A percentile compares a stretch with the other conserved stretches of the same genome.
Evolutionary conservation across 2,888 invertebrate species (phyloP).

Genomic region (Dioctria rufipes): DNA sequence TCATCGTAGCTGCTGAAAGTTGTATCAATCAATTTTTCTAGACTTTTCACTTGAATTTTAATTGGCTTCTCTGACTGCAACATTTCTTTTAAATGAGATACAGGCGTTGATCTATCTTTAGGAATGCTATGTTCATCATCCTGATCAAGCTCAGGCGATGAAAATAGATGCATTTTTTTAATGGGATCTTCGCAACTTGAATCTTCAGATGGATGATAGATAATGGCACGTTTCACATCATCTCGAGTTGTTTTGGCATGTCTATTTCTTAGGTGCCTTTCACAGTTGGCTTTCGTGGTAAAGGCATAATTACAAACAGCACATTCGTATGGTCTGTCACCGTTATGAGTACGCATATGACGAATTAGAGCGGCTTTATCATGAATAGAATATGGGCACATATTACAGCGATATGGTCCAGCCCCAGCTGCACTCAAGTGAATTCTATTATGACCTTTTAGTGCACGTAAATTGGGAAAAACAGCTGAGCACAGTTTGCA

Average conservation of each 20-base stretch:
- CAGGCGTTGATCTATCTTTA: conserved; percentile 68
- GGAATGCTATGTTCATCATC: conserved; percentile 67
- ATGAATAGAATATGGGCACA: conserved; percentile 87
- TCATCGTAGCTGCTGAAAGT: conserved; percentile 49
- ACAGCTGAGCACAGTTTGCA: conserved; percentile 90
- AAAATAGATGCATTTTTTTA: conserved; percentile 74
- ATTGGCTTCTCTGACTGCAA: conserved; percentile 73
- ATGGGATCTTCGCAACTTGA: conserved; percentile 82
- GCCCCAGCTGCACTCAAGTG: conserved; percentile 85
- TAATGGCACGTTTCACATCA: conserved; percentile 90
- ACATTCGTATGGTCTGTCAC: conserved; percentile 95
- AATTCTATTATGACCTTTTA: conserved; percentile 92
- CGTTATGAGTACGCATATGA: conserved; percentile 95
- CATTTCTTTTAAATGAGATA: conserved; percentile 72
- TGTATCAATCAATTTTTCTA: conserved; percentile 75
- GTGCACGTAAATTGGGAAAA: conserved; percentile 89
- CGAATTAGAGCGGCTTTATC: conserved; percentile 93
- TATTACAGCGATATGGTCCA: conserved; percentile 92
- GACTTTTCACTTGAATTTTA: conserved; percentile 76
- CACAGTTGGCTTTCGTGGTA: conserved; percentile 97
- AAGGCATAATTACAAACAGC: conserved; percentile 96
- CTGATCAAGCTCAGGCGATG: conserved; percentile 73
- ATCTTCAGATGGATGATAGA: conserved; percentile 89
- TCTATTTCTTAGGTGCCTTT: conserved; percentile 92
- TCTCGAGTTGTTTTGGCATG: conserved; percentile 90